phyloP scores from a whole-genome alignment of 2,797 vertebrate genomes.

The Psittacula echo region DNA sequence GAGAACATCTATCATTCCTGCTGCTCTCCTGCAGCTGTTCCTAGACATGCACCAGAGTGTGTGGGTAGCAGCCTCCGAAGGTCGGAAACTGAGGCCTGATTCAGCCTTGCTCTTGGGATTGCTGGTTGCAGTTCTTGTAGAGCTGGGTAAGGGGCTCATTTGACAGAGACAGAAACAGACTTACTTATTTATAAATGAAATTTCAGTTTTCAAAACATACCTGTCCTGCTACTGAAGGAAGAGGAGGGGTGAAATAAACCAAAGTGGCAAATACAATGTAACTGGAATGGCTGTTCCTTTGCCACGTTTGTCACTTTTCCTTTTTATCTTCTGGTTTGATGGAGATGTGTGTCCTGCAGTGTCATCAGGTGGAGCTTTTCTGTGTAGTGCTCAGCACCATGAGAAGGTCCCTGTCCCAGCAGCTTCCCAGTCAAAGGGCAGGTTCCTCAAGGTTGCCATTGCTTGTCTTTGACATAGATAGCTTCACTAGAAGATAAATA shows the following conservation, averaged over 20 bases:
- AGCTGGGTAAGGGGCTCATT: not conserved
- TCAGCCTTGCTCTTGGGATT: not conserved
- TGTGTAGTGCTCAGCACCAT: not conserved
- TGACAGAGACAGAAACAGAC: not conserved
- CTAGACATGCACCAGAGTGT: not conserved
- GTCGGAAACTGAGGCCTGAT: not conserved
- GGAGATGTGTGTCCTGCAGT: not conserved
- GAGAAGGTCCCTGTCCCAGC: not conserved
- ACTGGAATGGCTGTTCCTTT: not conserved
- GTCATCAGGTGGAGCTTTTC: not conserved
- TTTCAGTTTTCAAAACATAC: not conserved
- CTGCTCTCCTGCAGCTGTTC: not conserved
- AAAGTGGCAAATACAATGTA: not conserved
- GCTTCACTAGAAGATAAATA: not conserved
- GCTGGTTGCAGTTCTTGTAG: not conserved
- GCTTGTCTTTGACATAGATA: not conserved
- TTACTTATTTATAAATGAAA: not conserved
- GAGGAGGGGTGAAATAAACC: not conserved
- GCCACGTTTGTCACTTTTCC: not conserved
- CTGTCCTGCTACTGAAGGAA: not conserved
- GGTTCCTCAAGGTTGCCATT: not conserved
- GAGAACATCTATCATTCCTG: not conserved
- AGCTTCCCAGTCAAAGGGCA: not conserved
- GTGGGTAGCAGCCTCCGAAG: not conserved
- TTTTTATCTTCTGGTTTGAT: not conserved